These are phyloP conservation scores for Ahaetulla prasina DNA, from an alignment of 2,113 vertebrate genomes.

Conservation along the genomic window DNA sequence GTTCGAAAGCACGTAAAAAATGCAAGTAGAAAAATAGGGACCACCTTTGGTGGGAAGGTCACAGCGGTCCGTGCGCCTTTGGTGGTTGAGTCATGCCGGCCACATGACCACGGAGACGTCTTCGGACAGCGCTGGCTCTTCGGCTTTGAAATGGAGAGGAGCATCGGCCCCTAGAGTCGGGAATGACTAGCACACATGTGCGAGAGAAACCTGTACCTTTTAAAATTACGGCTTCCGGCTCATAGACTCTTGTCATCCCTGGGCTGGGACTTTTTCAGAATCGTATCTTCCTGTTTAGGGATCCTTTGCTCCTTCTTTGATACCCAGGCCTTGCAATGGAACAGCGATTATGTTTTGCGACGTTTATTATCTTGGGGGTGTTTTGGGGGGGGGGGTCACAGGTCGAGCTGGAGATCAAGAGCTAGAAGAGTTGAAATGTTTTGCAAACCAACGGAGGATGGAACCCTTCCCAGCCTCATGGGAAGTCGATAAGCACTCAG, in stretches of 20 bases:
- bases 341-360: background rate
- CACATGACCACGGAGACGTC: no score
- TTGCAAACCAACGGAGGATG: background rate
- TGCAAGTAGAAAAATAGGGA: no score
- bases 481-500: accelerated
- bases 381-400: background rate
- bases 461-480: background rate
- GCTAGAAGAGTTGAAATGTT: background rate
- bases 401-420: background rate
- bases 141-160: no score
- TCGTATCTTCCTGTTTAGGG: background rate
- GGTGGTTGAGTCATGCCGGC: no score
- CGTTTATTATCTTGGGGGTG: background rate
- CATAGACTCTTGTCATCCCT: background rate
- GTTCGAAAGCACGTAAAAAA: no score
- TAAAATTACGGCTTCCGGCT: no score
- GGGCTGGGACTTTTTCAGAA: background rate
- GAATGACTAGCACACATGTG: no score
- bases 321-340: background rate
- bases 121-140: no score
- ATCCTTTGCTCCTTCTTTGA: background rate
- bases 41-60: no score
- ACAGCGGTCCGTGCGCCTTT: no score
- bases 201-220: no score
- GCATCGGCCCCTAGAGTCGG: no score